Conservation (phyloP, 1,140 invertebrate species). For the Limonius californicus region DNA sequence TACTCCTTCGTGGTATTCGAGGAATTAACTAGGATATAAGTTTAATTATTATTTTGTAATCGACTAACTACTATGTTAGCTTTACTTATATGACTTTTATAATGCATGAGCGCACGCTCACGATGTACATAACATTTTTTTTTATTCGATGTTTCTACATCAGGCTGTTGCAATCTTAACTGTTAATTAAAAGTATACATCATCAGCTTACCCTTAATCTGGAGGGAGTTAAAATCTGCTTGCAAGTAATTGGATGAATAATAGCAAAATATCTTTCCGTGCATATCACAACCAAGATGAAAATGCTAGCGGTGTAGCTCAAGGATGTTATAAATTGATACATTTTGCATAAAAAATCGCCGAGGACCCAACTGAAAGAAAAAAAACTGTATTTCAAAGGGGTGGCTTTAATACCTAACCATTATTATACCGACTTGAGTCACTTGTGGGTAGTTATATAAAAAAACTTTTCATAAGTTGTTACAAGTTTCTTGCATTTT, state of each 20-base stretch:
- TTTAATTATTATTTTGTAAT: no score
- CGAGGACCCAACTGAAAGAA: constrained; percentile 72
- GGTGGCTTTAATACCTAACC: no score
- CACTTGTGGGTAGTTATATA: no score
- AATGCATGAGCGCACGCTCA: no score
- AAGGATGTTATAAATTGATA: constrained; percentile 78
- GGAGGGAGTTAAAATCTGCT: constrained; percentile 67
- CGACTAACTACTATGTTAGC: no score
- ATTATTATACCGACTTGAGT: no score
- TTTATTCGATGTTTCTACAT: background rate
- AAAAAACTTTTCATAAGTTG: no score
- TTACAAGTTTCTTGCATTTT: no score
- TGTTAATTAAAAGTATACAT: background rate
- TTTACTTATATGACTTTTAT: no score
- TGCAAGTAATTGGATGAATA: constrained; percentile 75
- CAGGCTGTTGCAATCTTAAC: background rate
- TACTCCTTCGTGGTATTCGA: no score
- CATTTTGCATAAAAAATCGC: constrained; percentile 77
- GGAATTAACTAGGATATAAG: no score
- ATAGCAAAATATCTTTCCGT: constrained; percentile 80
- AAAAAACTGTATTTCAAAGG: constrained; percentile 13
- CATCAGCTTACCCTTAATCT: constrained; percentile 59
- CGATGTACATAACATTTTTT: no score
- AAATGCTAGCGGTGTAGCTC: constrained; percentile 77
- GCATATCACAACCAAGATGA: constrained; percentile 76